Evolutionary conservation across 2,113 vertebrate genomes (phyloP), one percentile per base, ranked within the genome.

Genomic region (Xiphorhynchus elegans): DNA sequence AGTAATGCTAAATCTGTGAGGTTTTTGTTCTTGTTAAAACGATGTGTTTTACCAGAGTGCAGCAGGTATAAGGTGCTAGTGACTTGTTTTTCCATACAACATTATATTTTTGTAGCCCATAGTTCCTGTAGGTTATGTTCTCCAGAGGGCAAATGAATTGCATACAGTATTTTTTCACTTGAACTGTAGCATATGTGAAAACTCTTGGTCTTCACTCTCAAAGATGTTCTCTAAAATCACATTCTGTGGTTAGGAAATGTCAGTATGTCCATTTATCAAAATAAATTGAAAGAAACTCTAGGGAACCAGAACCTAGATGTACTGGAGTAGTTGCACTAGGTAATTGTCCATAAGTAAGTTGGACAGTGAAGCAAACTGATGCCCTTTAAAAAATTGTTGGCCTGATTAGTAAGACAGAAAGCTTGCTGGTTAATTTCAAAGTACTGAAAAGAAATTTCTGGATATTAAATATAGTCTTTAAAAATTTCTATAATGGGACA

Each of bases 401-500:
- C 15, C 68, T 87, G 46, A 52, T 87, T 86, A 96, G 46, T 85
- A 53, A 96, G 83, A 90, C 63, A 81, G 68, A 94, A 93, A 96
- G 56, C 78, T 88, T 46, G 14, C 60, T 89, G 52, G 47, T 44
- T 94, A 63, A 84, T 89, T 84, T 96, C 63, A 93, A 94, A 93
- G 70, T 47, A 14, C 39, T 44, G 31, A 84, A 89, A 79, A 89
- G 4, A 74, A 47, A 70, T 84, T 90, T 93, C 52, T 88, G 52
- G 39, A 37, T 78, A 56, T 80, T 94, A 95, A 90, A 74, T 90
- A 74, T 55, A 93, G 55, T 63, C 73, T 77, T 60, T 63, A 86
- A 90, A 46, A 95, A 92, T 88, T 80, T 26, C 24, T 80, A 20
- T 67, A 52, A 35, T 50, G 35, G 63, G 49, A 73, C 70, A 79